Evolutionary conservation across 2,888 invertebrate genomes (phyloP).

Genomic region (Drosophila leonis): DNA sequence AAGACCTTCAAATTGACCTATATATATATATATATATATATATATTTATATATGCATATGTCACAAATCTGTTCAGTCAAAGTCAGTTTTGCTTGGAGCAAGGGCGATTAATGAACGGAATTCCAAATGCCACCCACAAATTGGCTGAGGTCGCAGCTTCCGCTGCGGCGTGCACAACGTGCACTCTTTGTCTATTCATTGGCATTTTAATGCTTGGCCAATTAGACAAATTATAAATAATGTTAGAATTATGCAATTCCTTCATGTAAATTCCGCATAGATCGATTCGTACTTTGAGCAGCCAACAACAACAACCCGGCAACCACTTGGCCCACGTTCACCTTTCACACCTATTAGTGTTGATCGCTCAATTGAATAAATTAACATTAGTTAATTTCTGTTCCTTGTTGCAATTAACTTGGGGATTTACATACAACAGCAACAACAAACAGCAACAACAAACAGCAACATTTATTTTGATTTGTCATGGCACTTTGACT

Average conservation of each 20-base stretch:
- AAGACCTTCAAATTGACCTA: constrained; percentile 5
- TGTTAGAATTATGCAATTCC: constrained; percentile 23
- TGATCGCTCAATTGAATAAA: constrained; percentile 45
- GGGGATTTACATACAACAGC: constrained; percentile 15
- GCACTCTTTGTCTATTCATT: constrained; percentile 39
- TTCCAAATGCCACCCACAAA: constrained; percentile 38
- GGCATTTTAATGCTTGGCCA: constrained; percentile 26
- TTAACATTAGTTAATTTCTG: constrained; percentile 19
- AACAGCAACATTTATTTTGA: neutral
- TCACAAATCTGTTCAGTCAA: neutral
- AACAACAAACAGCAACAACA: neutral
- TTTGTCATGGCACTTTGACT: constrained; percentile 13
- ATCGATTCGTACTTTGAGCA: constrained; percentile 18
- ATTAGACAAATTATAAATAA: constrained; percentile 10
- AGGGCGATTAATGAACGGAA: constrained; percentile 17
- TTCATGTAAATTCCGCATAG: constrained; percentile 26
- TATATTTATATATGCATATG: neutral
- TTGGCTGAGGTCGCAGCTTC: constrained; percentile 39
- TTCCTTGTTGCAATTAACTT: constrained; percentile 32
- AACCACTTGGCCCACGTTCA: neutral
- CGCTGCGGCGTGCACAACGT: constrained; percentile 26
- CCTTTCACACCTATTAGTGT: constrained; percentile 32
- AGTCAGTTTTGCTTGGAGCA: neutral
- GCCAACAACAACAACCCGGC: neutral
- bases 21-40: neutral